Base-by-base conservation (phyloP, 1,140 invertebrate genomes). In the Drosophila bocki region DNA sequence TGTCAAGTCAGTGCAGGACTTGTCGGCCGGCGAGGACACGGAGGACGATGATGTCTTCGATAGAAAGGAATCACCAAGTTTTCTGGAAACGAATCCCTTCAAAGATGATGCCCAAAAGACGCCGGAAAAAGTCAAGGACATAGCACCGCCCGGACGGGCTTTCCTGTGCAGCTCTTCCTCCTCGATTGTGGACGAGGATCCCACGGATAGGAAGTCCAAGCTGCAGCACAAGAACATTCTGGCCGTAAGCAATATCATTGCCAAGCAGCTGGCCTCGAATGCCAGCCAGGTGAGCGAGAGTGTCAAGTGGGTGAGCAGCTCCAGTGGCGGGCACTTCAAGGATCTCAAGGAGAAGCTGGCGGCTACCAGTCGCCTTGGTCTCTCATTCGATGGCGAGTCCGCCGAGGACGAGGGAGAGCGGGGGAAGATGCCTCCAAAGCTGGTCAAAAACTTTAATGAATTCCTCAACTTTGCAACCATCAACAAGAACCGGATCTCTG, bases 401-500 rank as follows among this genome's bases (percentile, higher is more conserved):
- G 50, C 33, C 0, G 45, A 62, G 47, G 65, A 45, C 9, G 64
- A 65, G 7, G 54, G 45, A 1, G 70, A 74, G 3, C 47, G 72
- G n/a, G n/a, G n/a, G 1, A 82, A 82, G 44, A 92, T 92, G n/a
- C 92, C 91, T 22, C 92, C 92, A 1, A 95, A 94, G 80, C 95
- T 97, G 71, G 96, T 97, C 2, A 97, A 96, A 91, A 97, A 97
- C 93, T 93, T 97, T n/a, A 97, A 97, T 80, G 96, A 97, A 92
- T 97, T 97, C 91, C 93, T 97, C 0, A 97, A 96, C 78, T 96
- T 97, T 82, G 95, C 96, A 15, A 94, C 95, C 12, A 93, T 95
- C 2, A 96, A 95, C 82, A 96, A 96, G 92, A 94, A 92, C 67
- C 91, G 91, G 19, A 92, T 91, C 42, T 81, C 85, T 13, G 91